Percentiles rank a stretch among this genome's conserved stretches.
Conservation (phyloP, 2,888 invertebrate species). For the Bhutanitis thaidina region DNA sequence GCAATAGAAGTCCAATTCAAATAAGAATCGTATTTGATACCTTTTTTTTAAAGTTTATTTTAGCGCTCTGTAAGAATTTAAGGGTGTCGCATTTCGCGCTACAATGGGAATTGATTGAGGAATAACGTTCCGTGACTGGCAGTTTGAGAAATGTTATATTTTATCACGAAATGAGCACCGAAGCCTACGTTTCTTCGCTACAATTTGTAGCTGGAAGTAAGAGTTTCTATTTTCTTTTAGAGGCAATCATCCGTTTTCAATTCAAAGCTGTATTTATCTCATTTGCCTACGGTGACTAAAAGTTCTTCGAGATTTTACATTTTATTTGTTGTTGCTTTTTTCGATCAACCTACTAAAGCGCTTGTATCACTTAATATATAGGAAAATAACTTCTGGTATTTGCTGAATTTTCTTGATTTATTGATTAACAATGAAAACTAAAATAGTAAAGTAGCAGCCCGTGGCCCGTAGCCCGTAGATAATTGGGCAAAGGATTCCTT, state of each 20-base stretch:
- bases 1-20: slow-evolving; percentile 17
- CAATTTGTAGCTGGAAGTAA: slow-evolving; percentile 5
- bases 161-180: slow-evolving; percentile 31
- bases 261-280: neutral
- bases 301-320: neutral
- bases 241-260: slow-evolving; percentile 3
- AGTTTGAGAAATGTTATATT: slow-evolving; percentile 37
- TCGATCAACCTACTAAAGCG: neutral
- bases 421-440: too few relatives aligned
- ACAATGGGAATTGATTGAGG: slow-evolving; percentile 38
- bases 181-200: slow-evolving; percentile 26
- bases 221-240: slow-evolving; percentile 3
- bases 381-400: too few relatives aligned
- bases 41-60: slow-evolving; percentile 21
- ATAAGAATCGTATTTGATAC: slow-evolving; percentile 21
- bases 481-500: too few relatives aligned
- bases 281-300: neutral
- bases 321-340: neutral
- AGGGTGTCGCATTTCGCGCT: slow-evolving; percentile 28
- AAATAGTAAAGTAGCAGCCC: too few relatives aligned
- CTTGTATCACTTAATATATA: too few relatives aligned
- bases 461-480: too few relatives aligned
- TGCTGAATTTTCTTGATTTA: too few relatives aligned
- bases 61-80: slow-evolving; percentile 15
- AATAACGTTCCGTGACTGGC: slow-evolving; percentile 36